Base-by-base conservation (phyloP, 2,797 vertebrate genomes). In the Apogon talboti region DNA sequence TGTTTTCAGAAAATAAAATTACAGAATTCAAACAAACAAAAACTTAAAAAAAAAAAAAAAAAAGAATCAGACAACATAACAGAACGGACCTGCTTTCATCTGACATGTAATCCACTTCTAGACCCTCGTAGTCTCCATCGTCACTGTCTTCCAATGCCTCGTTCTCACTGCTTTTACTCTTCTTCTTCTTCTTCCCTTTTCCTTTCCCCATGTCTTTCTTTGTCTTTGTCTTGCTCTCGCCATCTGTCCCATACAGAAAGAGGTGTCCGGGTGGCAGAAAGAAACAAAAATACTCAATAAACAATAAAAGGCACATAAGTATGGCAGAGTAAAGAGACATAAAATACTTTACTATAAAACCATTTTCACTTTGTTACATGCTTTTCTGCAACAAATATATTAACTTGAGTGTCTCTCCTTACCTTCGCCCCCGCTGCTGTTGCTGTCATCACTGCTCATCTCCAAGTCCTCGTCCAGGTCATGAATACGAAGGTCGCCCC, bases 81-180 rank as follows among this genome's bases (percentile, higher is more conserved):
- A 87, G 51, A 88, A 91, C 76, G 90, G 89, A 97, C 96, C 96
- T 97, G 88, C 95, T 97, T 76, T 95, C 95, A 0, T 97, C 96
- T 0, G 96, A 97, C 95, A 97, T 97, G 87, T 97, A 97, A 76
- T 97, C 96, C 63, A 97, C 96, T 74, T 98, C 96, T 38, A 96
- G 92, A 3, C 96, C 96, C 81, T 98, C 96, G 0, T 96, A 94
- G 86, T 98, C 96, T 0, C 96, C 96, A 0, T 98, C 96, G 0
- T 98, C 96, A 0, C 96, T 97, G 89, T 98, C 96, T 79, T 98
- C 96, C 4, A 95, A 62, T 3, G 94, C 95, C 79, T 97, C 96
- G 0, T 92, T 91, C 0, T 96, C 95, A 0, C 87, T 94, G 15
- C 90, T 84, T 67, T 95, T 95, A 81, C 86, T 94, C 78, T 95